Percentiles rank a stretch among this genome's conserved stretches.
Evolutionary conservation across 2,888 invertebrate species (phyloP).

Genomic region (Seira musarum): DNA sequence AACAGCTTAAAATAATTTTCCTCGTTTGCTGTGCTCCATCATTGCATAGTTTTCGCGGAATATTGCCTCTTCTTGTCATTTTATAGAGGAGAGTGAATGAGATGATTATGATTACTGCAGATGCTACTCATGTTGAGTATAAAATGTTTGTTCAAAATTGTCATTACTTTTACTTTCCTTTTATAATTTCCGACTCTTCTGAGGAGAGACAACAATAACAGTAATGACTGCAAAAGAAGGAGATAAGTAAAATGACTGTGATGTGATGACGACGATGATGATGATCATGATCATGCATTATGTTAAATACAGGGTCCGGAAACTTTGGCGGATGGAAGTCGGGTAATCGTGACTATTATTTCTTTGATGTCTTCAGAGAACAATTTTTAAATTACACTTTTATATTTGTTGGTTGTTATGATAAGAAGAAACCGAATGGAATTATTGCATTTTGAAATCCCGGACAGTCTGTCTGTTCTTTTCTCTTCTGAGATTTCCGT

Average conservation of each 20-base stretch:
- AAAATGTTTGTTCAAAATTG: conserved; percentile 15
- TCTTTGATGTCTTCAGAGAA: conserved; percentile 31
- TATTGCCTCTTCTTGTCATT: conserved; percentile 54
- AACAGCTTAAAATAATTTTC: background rate
- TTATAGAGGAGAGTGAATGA: conserved; percentile 9
- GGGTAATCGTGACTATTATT: conserved; percentile 48
- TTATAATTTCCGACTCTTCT: conserved; percentile 1
- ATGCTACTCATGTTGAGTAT: conserved; percentile 8
- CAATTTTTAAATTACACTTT: conserved; percentile 18
- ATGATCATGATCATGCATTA: conserved; percentile 55
- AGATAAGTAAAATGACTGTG: conserved; percentile 2
- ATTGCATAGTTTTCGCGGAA: conserved; percentile 14
- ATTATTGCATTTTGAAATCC: conserved; percentile 18
- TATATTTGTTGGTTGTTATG: background rate
- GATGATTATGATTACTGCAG: conserved; percentile 6
- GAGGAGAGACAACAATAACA: conserved; percentile 45
- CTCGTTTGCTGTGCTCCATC: background rate
- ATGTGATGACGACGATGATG: conserved; percentile 40
- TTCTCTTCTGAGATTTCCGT: conserved; percentile 25
- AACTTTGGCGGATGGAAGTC: conserved; percentile 39
- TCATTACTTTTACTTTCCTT: background rate
- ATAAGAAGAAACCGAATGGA: background rate
- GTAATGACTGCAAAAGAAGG: background rate
- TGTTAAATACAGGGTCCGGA: conserved; percentile 60
- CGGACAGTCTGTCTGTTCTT: conserved; percentile 40